Percentiles rank a stretch among this genome's conserved stretches.
Evolutionary conservation across 2,797 vertebrate genomes (phyloP).

Genomic region (Hippopotamyrus pictus): DNA sequence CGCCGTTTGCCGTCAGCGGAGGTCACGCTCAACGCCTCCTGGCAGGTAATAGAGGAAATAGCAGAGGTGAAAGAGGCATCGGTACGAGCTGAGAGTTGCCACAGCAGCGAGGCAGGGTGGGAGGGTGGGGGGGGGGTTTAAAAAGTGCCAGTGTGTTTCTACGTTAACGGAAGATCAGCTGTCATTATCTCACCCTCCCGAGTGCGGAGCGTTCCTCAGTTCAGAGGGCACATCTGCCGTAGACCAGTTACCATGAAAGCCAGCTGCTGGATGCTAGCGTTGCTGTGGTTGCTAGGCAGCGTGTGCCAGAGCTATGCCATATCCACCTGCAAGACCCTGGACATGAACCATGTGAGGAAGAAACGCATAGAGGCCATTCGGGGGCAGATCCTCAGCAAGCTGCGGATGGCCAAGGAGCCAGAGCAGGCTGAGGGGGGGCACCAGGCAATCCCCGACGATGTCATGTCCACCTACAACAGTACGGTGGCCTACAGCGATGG

Average conservation of each 20-base stretch:
- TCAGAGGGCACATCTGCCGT: neutral
- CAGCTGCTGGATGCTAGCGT: slow-evolving; percentile 35
- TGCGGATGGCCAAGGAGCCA: slow-evolving; percentile 59
- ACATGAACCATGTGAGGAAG: slow-evolving; percentile 63
- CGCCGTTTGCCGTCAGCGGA: neutral
- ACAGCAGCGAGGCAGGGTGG: neutral
- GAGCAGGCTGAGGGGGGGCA: slow-evolving; percentile 26
- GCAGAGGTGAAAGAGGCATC: neutral
- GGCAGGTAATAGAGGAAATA: neutral
- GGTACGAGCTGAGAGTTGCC: neutral
- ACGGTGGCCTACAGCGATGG: slow-evolving; percentile 58
- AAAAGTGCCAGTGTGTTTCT: neutral
- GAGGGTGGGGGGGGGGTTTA: neutral
- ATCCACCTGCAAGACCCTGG: slow-evolving; percentile 69
- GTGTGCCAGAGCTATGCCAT: slow-evolving; percentile 39
- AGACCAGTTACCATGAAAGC: slow-evolving; percentile 30
- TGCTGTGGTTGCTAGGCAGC: slow-evolving; percentile 44
- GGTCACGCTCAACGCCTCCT: neutral
- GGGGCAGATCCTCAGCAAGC: slow-evolving; percentile 72
- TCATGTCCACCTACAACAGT: slow-evolving; percentile 67
- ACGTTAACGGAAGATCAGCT: neutral
- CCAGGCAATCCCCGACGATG: slow-evolving; percentile 47
- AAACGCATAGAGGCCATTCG: slow-evolving; percentile 74
- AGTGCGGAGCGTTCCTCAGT: neutral
- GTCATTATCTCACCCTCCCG: neutral